Evolutionary conservation across 2,113 vertebrate genomes (phyloP).

Genomic region (Dinomys branickii): DNA sequence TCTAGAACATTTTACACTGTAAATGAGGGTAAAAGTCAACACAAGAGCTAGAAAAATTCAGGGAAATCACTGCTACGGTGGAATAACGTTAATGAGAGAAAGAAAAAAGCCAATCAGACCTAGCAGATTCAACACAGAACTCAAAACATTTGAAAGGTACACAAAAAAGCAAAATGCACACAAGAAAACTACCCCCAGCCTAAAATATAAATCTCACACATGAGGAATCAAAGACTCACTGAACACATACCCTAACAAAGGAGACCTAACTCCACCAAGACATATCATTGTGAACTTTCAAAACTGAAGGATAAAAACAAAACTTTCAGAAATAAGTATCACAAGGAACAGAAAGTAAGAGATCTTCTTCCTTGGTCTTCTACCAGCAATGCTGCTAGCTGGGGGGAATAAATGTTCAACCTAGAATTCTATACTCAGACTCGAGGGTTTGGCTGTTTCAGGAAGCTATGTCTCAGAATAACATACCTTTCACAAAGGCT

Average conservation of each 20-base stretch:
- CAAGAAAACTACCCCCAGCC: background rate
- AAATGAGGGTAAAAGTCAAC: background rate
- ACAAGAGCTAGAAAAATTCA: background rate
- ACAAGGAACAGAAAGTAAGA: background rate
- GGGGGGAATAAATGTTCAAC: background rate
- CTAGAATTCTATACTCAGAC: background rate
- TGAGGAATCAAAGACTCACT: background rate
- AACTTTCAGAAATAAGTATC: background rate
- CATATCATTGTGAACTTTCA: background rate
- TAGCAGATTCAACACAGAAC: background rate
- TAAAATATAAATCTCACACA: background rate
- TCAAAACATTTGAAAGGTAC: background rate
- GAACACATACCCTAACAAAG: background rate
- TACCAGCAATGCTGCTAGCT: background rate
- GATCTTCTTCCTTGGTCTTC: background rate
- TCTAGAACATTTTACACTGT: background rate
- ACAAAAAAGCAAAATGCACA: background rate
- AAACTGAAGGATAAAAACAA: background rate
- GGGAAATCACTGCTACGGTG: background rate
- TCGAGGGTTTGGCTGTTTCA: background rate
- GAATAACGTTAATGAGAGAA: background rate
- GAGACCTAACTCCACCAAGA: background rate
- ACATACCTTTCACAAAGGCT: background rate
- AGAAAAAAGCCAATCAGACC: background rate
- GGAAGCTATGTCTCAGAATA: background rate